Evolutionary conservation across 2,797 vertebrate genomes (phyloP).

Genomic region (Gymnocypris eckloni): DNA sequence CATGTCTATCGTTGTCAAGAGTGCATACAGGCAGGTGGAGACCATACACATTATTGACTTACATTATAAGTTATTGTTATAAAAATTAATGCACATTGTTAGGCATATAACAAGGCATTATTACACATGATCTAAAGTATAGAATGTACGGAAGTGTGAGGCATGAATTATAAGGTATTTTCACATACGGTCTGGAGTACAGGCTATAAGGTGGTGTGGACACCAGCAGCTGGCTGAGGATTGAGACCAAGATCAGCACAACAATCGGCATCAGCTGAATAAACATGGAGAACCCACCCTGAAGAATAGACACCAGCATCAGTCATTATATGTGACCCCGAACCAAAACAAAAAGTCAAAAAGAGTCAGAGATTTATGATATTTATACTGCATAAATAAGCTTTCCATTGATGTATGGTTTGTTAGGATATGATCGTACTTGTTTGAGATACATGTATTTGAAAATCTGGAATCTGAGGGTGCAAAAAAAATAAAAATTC

Average conservation of each 20-base stretch:
- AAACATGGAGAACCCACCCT: conserved; percentile 99
- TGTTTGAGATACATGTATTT: too few relatives aligned
- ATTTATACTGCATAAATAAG: too few relatives aligned
- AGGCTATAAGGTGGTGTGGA: conserved; percentile 95
- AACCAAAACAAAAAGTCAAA: too few relatives aligned
- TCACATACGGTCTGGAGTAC: conserved; percentile 91
- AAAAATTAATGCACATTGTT: not conserved
- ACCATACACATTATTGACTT: not conserved
- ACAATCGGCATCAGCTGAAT: conserved; percentile 98
- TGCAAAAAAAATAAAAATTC: too few relatives aligned
- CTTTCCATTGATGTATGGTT: too few relatives aligned
- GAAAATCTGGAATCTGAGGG: too few relatives aligned
- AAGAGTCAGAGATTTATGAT: too few relatives aligned
- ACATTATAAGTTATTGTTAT: not conserved
- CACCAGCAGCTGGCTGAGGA: conserved; percentile 97
- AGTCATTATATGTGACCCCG: not conserved
- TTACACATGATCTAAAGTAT: not conserved
- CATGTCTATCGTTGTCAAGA: not conserved
- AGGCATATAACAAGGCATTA: not conserved
- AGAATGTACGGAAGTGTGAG: not conserved
- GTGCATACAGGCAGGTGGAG: not conserved
- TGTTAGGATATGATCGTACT: not conserved
- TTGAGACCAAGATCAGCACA: conserved; percentile 93
- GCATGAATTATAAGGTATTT: not conserved
- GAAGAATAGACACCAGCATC: conserved; percentile 44